Conservation (phyloP, 2,888 invertebrate genomes). For the Chelonus formosanus region DNA sequence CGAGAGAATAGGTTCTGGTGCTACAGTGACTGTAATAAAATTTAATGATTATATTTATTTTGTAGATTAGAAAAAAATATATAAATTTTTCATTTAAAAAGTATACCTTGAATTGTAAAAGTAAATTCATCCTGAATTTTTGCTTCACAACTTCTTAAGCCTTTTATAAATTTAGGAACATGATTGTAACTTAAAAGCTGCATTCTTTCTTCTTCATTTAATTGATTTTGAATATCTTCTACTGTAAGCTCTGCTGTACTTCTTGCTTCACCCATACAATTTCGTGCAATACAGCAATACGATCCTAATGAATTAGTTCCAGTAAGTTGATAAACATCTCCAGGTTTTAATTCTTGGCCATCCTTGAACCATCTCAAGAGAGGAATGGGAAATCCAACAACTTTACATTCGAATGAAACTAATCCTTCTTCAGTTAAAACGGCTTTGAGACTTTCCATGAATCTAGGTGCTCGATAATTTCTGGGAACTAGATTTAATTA, state of each 20-base stretch:
- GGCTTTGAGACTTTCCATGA: conserved; percentile 89
- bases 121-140: conserved; percentile 84
- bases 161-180: conserved; percentile 84
- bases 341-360: conserved; percentile 89
- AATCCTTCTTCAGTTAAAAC: conserved; percentile 90
- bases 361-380: conserved; percentile 91
- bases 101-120: conserved; percentile 80
- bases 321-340: conserved; percentile 90
- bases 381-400: conserved; percentile 91
- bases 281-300: conserved; percentile 87
- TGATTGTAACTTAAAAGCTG: conserved; percentile 80
- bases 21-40: conserved; percentile 74
- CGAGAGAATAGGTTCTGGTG: conserved; percentile 80
- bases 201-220: conserved; percentile 85
- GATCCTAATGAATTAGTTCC: conserved; percentile 89
- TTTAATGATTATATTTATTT: too few relatives aligned
- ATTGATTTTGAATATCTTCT: conserved; percentile 89
- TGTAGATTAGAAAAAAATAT: too few relatives aligned
- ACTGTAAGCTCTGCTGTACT: conserved; percentile 88
- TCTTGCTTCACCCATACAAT: conserved; percentile 90
- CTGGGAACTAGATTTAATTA: conserved; percentile 75
- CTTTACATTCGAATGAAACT: conserved; percentile 93
- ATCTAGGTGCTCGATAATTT: conserved; percentile 87
- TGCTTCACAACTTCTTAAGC: conserved; percentile 83
- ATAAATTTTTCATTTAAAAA: too few relatives aligned